phyloP scores from a whole-genome alignment of 1,140 invertebrate genomes.

The Pseudomyrmex pallidus region DNA sequence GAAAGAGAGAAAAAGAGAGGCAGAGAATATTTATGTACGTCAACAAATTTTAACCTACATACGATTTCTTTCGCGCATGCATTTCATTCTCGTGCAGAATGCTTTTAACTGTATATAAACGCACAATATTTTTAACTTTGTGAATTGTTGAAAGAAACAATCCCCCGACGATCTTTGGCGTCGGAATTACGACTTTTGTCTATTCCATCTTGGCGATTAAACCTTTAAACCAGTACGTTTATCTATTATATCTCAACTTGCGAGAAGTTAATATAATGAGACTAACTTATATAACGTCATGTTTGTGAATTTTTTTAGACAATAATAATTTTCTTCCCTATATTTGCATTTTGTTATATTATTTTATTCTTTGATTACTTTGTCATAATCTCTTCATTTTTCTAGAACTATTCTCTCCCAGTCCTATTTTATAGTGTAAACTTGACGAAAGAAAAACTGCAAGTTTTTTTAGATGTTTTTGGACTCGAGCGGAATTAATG shows the following conservation, averaged over 20 bases:
- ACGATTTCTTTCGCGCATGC: constrained; percentile 25
- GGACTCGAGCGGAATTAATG: background rate
- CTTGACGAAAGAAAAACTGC: constrained; percentile 1
- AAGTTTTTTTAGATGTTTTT: constrained; percentile 31
- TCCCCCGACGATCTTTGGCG: constrained; percentile 17
- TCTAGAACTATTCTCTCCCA: background rate
- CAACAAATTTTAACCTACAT: constrained; percentile 72
- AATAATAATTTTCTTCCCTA: too few relatives aligned
- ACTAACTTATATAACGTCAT: background rate
- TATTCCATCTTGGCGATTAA: constrained; percentile 33
- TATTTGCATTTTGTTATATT: background rate
- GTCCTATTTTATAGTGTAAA: constrained; percentile 11
- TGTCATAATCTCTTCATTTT: background rate
- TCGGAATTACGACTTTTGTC: background rate
- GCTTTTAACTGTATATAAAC: constrained; percentile 59
- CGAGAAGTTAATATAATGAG: background rate
- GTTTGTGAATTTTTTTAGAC: too few relatives aligned
- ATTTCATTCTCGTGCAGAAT: constrained; percentile 57
- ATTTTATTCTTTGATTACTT: background rate
- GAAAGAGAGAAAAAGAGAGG: too few relatives aligned
- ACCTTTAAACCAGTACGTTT: constrained; percentile 1
- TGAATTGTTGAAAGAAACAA: constrained; percentile 38
- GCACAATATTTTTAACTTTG: constrained; percentile 33
- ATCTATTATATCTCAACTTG: background rate
- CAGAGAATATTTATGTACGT: constrained; percentile 39